Percentiles rank a stretch among this genome's conserved stretches.
These are phyloP conservation scores for Scaptomyza hsui DNA, from an alignment of 1,140 invertebrate genomes.

Conservation along the genomic window DNA sequence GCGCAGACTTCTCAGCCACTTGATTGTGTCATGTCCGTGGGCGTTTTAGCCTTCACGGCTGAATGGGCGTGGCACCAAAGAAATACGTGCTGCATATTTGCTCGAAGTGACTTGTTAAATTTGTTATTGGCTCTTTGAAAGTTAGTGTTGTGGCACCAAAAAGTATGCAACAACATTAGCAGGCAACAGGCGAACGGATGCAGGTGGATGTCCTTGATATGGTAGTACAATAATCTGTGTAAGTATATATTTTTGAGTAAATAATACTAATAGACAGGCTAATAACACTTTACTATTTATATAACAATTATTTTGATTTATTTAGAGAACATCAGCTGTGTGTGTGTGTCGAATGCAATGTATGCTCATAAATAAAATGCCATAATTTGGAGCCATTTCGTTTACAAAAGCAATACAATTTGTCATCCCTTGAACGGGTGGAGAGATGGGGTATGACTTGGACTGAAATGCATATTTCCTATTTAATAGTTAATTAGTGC, in stretches of 20 bases:
- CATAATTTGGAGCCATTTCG: slow-evolving; percentile 1
- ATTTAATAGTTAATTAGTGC: slow-evolving; percentile 74
- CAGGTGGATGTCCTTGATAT: neutral
- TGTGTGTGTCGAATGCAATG: neutral
- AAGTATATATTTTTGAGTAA: no score
- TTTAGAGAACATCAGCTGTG: neutral
- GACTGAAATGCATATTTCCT: slow-evolving; percentile 32
- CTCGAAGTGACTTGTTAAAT: slow-evolving; percentile 1
- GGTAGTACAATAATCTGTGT: no score
- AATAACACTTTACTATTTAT: no score
- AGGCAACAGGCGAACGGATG: neutral
- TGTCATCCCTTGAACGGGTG: slow-evolving; percentile 12
- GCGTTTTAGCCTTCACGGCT: slow-evolving; percentile 10
- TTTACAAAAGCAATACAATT: slow-evolving; percentile 9
- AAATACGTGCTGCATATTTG: neutral
- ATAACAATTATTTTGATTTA: neutral
- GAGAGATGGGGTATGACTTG: slow-evolving; percentile 4
- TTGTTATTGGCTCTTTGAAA: slow-evolving; percentile 12
- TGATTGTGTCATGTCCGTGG: slow-evolving; percentile 65
- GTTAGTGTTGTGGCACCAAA: neutral
- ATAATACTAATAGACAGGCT: no score
- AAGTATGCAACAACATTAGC: slow-evolving; percentile 9
- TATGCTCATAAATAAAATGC: slow-evolving; percentile 4
- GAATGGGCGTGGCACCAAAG: neutral
- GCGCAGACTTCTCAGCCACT: slow-evolving; percentile 42